phyloP scores from a whole-genome alignment of 2,797 vertebrate genomes.

The Falco peregrinus region DNA sequence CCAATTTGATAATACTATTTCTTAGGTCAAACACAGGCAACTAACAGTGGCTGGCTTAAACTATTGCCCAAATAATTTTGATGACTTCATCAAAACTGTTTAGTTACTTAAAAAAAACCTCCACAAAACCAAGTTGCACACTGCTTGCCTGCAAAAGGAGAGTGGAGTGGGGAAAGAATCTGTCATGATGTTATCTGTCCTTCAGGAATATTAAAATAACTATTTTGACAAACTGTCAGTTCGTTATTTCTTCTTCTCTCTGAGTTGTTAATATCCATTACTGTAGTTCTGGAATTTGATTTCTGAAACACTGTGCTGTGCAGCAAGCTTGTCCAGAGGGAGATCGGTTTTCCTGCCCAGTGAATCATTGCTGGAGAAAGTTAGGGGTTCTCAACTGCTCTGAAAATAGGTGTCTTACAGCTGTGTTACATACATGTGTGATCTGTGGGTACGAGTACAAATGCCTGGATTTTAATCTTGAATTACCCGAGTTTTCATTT shows the following conservation, averaged over 20 bases:
- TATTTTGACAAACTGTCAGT: not conserved
- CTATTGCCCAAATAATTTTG: not conserved
- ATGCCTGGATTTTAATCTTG: not conserved
- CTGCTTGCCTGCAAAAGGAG: not conserved
- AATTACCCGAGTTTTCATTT: not conserved
- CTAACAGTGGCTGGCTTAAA: not conserved
- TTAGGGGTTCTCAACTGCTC: not conserved
- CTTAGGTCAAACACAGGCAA: not conserved
- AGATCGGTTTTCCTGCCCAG: not conserved
- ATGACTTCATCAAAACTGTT: not conserved
- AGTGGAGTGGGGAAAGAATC: not conserved
- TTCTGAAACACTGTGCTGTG: not conserved
- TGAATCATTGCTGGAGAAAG: not conserved
- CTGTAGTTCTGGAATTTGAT: not conserved
- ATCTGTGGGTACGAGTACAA: not conserved
- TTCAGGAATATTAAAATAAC: not conserved
- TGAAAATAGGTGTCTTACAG: not conserved
- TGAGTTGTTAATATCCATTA: not conserved
- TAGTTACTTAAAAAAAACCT: not conserved
- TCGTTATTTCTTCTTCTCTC: not conserved
- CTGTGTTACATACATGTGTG: not conserved
- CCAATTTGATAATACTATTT: not conserved
- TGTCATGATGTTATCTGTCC: not conserved
- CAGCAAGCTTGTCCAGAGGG: not conserved
- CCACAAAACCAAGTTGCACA: not conserved